Conservation (phyloP, 2,888 invertebrate genomes). For the Plagiodera versicolora region DNA sequence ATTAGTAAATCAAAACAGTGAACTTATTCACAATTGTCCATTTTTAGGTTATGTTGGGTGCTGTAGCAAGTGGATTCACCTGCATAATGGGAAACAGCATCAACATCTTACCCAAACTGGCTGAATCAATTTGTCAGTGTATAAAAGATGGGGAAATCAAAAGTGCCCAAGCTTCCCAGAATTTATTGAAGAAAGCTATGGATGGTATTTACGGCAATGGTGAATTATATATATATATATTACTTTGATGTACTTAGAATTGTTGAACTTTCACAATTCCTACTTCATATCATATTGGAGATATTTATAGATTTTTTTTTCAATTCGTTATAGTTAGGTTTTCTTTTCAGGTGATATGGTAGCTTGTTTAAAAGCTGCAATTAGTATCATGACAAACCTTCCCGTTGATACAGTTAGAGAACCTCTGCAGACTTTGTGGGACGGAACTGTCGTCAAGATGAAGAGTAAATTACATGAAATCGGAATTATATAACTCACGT, state of each 20-base stretch:
- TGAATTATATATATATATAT: constrained; percentile 39
- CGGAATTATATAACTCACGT: constrained; percentile 37
- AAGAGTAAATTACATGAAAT: constrained; percentile 40
- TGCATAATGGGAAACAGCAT: constrained; percentile 73
- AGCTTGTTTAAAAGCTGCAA: constrained; percentile 69
- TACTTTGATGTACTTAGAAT: background rate
- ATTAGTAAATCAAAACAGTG: background rate
- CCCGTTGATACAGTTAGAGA: constrained; percentile 65
- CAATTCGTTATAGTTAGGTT: background rate
- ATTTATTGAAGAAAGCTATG: constrained; percentile 57
- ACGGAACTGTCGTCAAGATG: constrained; percentile 40
- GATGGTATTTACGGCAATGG: constrained; percentile 60
- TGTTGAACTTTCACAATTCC: too few species aligned
- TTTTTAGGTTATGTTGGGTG: constrained; percentile 67
- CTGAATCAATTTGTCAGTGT: constrained; percentile 61
- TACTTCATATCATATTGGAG: too few species aligned
- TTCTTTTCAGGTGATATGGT: constrained; percentile 65
- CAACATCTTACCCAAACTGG: constrained; percentile 67
- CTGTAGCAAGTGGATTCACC: constrained; percentile 68
- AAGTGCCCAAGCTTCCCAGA: constrained; percentile 60
- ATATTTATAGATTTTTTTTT: too few species aligned
- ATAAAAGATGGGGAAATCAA: constrained; percentile 57
- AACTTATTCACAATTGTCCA: constrained; percentile 50
- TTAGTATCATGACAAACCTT: constrained; percentile 64
- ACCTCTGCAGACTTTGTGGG: constrained; percentile 59